Conservation (phyloP, 2,113 vertebrate species). For the Mionectes macconnelli region DNA sequence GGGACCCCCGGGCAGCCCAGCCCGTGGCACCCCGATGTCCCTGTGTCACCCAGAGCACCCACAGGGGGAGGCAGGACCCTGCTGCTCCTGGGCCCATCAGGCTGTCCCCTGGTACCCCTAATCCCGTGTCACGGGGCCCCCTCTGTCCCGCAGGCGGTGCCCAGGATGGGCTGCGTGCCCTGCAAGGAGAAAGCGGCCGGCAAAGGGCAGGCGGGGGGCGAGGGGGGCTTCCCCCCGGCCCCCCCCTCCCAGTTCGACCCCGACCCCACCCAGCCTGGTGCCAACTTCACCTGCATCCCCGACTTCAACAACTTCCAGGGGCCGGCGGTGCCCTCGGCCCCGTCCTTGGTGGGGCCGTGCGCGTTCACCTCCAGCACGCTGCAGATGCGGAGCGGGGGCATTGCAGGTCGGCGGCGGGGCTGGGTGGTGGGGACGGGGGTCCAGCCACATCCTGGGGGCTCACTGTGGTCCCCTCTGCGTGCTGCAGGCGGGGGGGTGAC, state of each 20-base stretch:
- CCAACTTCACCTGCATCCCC: conserved; percentile 64
- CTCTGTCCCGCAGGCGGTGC: not conserved
- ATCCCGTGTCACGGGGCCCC: not conserved
- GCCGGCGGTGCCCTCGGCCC: conserved; percentile 33
- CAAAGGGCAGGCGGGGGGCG: conserved; percentile 4
- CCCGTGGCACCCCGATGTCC: not conserved
- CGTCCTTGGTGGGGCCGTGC: conserved; percentile 37
- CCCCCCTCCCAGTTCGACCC: conserved; percentile 74
- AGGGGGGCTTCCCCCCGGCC: not conserved
- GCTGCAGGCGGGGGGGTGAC: conserved; percentile 85
- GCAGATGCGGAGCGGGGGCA: conserved; percentile 38
- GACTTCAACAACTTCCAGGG: conserved; percentile 79
- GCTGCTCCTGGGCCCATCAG: not conserved
- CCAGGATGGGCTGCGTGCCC: conserved; percentile 58
- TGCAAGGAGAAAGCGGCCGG: conserved; percentile 32
- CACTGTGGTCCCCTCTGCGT: not conserved
- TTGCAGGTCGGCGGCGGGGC: conserved; percentile 71
- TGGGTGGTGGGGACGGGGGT: fast-evolving
- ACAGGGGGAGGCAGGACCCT: not conserved
- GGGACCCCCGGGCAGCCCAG: not conserved
- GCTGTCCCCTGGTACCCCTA: not conserved
- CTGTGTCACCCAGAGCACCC: not conserved
- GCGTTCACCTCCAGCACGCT: conserved; percentile 51
- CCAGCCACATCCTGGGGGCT: not conserved
- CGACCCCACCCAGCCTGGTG: conserved; percentile 72